These are phyloP conservation scores for Malurus melanocephalus DNA, from an alignment of 2,113 vertebrate genomes.

Conservation along the genomic window DNA sequence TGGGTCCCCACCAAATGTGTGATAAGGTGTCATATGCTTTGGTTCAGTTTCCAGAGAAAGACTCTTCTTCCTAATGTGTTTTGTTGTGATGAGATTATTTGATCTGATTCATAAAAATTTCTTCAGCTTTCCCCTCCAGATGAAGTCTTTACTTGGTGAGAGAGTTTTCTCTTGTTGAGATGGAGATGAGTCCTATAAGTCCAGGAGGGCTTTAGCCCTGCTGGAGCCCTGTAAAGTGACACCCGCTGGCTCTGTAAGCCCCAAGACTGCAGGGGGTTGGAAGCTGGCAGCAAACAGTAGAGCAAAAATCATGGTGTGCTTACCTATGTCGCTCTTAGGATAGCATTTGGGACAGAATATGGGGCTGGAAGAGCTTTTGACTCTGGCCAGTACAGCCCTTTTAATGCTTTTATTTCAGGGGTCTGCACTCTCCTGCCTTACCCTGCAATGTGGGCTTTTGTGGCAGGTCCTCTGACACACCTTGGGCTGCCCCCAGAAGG, in stretches of 20 bases:
- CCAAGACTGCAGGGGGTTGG: not conserved
- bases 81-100: not conserved
- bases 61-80: not conserved
- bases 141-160: not conserved
- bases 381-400: not conserved
- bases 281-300: not conserved
- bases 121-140: not conserved
- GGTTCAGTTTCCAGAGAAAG: not conserved
- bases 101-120: not conserved
- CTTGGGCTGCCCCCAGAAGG: not conserved
- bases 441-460: not conserved
- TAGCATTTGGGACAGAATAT: not conserved
- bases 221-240: not conserved
- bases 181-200: not conserved
- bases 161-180: not conserved
- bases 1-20: not conserved
- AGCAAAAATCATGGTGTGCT: not conserved
- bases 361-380: not conserved
- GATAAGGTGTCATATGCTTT: not conserved
- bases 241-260: not conserved
- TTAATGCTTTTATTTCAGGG: not conserved
- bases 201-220: not conserved
- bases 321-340: not conserved
- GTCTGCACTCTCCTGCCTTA: not conserved
- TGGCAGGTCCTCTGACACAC: accelerated